Conservation (phyloP, 2,113 vertebrate genomes). For the Bambusicola thoracicus region DNA sequence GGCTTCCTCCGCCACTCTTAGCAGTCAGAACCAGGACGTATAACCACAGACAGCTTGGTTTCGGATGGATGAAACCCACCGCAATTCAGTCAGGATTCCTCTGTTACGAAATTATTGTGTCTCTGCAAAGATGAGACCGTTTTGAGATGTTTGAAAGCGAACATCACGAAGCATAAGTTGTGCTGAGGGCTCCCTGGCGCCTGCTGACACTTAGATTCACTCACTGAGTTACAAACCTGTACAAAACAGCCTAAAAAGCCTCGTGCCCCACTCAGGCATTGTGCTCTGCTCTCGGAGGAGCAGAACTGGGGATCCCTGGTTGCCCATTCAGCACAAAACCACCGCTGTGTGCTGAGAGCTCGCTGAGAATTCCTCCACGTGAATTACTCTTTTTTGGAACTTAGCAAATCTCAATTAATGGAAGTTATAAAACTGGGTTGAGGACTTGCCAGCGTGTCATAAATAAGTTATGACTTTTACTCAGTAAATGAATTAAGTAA, state of each 20-base stretch:
- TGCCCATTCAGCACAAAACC: constrained; percentile 20
- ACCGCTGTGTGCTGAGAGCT: not conserved
- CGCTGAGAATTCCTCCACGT: constrained; percentile 31
- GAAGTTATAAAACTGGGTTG: not conserved
- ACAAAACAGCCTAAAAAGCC: fast-evolving
- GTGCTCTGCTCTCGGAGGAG: not conserved
- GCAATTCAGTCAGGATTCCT: not conserved
- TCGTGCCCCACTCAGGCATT: fast-evolving
- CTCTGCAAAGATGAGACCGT: fast-evolving
- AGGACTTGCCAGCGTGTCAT: not conserved
- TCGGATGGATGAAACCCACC: not conserved
- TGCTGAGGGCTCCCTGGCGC: not conserved
- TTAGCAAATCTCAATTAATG: constrained; percentile 36
- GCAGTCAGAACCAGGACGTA: not conserved
- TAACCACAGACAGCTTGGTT: fast-evolving
- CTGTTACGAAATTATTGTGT: fast-evolving
- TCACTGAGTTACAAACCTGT: fast-evolving
- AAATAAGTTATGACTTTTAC: constrained; percentile 49
- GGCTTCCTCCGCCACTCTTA: not conserved
- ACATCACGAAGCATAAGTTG: not conserved
- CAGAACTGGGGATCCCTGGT: not conserved
- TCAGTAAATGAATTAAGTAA: constrained; percentile 32
- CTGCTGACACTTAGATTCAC: fast-evolving
- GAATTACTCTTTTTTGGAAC: not conserved
- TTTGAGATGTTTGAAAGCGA: not conserved